A percentile compares a stretch with the other conserved stretches of the same genome.
Conservation (phyloP, 2,113 vertebrate species). For the Hippocampus barbouri region DNA sequence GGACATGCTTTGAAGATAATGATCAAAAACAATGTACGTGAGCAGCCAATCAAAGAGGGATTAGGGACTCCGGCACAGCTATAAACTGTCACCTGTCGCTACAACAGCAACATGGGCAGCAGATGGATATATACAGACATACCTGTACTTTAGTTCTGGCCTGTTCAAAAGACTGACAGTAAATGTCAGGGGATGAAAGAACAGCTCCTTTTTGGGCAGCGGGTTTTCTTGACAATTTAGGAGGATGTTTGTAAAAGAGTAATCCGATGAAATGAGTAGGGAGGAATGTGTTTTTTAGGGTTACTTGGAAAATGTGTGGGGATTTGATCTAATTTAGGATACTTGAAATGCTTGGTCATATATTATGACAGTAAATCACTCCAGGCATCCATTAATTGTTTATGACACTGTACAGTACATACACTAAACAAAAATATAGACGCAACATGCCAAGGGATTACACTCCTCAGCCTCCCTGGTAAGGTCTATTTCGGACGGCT, state of each 20-base stretch:
- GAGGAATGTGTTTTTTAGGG: too few species aligned
- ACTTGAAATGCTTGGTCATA: background rate
- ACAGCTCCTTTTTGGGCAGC: background rate
- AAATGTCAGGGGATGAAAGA: background rate
- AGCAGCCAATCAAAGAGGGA: conserved; percentile 7
- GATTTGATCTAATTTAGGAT: background rate
- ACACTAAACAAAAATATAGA: background rate
- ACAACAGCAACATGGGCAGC: background rate
- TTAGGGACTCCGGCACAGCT: conserved; percentile 1
- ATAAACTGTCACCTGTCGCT: background rate
- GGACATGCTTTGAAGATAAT: background rate
- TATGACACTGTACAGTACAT: background rate
- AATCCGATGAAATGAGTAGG: too few species aligned
- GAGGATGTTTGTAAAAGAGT: background rate
- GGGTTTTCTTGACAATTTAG: background rate
- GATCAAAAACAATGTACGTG: conserved; percentile 1
- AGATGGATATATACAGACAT: background rate
- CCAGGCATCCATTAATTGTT: background rate
- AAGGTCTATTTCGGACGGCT: too few species aligned
- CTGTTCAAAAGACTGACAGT: background rate
- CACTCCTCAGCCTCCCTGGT: background rate
- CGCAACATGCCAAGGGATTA: background rate
- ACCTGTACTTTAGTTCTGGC: background rate
- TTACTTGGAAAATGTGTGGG: background rate
- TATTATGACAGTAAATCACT: background rate